Conservation (phyloP, 2,113 vertebrate genomes). For the Terrapene triunguis region DNA sequence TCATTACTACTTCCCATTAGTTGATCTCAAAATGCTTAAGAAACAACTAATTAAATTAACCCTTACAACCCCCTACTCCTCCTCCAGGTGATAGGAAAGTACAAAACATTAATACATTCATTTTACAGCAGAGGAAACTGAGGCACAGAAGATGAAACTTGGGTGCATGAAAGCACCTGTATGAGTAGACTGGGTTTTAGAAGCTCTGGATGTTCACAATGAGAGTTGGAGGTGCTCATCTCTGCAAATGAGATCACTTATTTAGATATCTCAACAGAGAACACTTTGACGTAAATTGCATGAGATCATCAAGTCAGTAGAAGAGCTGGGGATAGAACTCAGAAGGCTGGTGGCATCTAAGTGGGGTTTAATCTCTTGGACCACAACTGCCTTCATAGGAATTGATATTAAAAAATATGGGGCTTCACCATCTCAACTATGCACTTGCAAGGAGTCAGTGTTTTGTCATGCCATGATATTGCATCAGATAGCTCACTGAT, state of each 20-base stretch:
- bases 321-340: not conserved
- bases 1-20: not conserved
- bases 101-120: no score
- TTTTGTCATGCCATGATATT: not conserved
- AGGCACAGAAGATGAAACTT: not conserved
- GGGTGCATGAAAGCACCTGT: not conserved
- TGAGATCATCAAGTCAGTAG: not conserved
- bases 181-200: not conserved
- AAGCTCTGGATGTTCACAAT: not conserved
- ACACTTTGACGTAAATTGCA: not conserved
- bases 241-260: not conserved
- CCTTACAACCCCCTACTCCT: not conserved
- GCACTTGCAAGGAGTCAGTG: not conserved
- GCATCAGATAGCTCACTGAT: not conserved
- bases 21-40: not conserved
- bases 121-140: no score
- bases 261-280: not conserved
- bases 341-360: not conserved
- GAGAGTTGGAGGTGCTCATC: not conserved
- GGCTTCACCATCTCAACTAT: not conserved
- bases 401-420: slow-evolving; percentile 14
- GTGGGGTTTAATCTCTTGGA: slow-evolving; percentile 6
- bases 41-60: not conserved
- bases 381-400: not conserved
- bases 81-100: not conserved